Evolutionary conservation across 2,888 invertebrate species (phyloP), one percentile per base, ranked within the genome.

Genomic region (Diaphora mendica): DNA sequence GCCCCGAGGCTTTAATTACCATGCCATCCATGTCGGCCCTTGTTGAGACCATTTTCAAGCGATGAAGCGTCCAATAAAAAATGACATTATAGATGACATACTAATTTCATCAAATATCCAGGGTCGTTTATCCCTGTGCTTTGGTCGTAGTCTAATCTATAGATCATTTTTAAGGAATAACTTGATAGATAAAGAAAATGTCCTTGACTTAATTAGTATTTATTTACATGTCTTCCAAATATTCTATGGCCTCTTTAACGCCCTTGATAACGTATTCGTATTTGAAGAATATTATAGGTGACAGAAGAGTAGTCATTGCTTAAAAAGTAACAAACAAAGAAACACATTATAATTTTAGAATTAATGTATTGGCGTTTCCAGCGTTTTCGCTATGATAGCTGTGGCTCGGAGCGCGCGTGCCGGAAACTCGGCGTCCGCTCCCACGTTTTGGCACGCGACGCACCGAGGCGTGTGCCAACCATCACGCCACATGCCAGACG

Each of bases 391-490:
- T 55, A 64, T 79, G 72, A 69, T 59, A 59, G 65, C 69, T 77
- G 70, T 72, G 68, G 74, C 68, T 72, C 75, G 70, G 76, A 73
- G 76, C 77, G 85, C 88, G 89, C 90, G 91, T 92, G 92, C 89
- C 94, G 94, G 94, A 94, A 93, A 91, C 83, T 81, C 81, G 86
- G 86, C 89, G 90, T 88, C 88, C 88, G 90, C 93, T 90, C 94
- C 94, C 93, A 93, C 94, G 93, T 91, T 78, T 91, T 93, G 93
- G 94, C 94, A 93, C 93, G 92, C 93, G 88, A 83, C 87, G 83
- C 80, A 82, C 78, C 85, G 77, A 76, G 85, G 85, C 83, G 85
- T 84, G 80, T 77, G 82, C 86, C 85, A 83, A 79, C 72, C 67
- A 77, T 72, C 78, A 78, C 79, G 77, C 73, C 77, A 79, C 82